Base-by-base conservation (phyloP, 2,113 vertebrate genomes). In the Syngnathoides biaculeatus region DNA sequence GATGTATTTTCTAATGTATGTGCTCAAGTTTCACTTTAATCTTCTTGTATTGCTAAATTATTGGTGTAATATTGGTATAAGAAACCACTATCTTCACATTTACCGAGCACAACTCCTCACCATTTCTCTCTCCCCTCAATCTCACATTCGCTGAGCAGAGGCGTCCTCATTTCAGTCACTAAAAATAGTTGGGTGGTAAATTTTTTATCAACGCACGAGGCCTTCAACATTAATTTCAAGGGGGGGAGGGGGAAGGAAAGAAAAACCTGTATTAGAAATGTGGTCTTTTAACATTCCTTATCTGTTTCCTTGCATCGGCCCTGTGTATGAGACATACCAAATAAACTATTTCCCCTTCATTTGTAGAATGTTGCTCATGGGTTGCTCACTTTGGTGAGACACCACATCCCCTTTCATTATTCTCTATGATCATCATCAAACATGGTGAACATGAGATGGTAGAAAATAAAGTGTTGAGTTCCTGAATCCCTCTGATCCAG, bases 181-280 rank as follows among this genome's bases (percentile, higher is more conserved):
- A 89, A 87, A 87, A 85, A 90, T 89, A 88, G 85, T 64, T 3
- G 24, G 64, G 59, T 71, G 77, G 73, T 89, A 80, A 87, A 89
- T 90, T 88, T 81, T 89, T 89, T 84, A 91, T 89, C 84, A 87
- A 89, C 60, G 68, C 47, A 56, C 80, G 43, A 59, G 55, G 73
- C 60, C 71, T 59, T 81, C 65, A 39, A 77, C 70, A 67, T 68
- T 24, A 45, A 61, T 74, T 78, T 73, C 56, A 76, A 77, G 39
- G 8, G 55, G 55, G 39, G 67, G 74, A 58, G 75, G 39, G 8
- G 55, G 55, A 30, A 67, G 74, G 55, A 72, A 30, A 5, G 64
- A 47, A 77, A 78, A 80, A 42, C 79, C 53, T 45, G 73, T 24
- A 79, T 79, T 85, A 78, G 79, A 72, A 84, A 84, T 79, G 77